Evolutionary conservation across 2,113 vertebrate species (phyloP).

Genomic region (Peromyscus californicus): DNA sequence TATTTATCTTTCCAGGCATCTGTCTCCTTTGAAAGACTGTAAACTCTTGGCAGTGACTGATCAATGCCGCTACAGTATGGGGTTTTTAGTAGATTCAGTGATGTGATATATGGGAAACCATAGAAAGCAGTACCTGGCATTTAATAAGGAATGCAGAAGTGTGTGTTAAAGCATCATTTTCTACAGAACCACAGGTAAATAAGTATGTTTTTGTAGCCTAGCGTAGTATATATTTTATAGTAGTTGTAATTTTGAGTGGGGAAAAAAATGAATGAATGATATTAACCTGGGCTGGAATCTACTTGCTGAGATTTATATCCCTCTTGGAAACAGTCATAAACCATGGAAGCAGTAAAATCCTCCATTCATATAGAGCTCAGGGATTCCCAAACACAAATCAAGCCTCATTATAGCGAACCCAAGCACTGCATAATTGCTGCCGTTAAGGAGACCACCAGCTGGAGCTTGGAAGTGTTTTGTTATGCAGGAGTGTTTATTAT

Average conservation of each 20-base stretch:
- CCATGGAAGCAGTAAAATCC: neutral
- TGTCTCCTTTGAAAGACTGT: constrained; percentile 19
- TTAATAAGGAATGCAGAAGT: neutral
- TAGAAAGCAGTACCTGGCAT: neutral
- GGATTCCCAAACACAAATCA: constrained; percentile 22
- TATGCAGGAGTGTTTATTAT: neutral
- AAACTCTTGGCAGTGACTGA: neutral
- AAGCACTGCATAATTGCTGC: constrained; percentile 7
- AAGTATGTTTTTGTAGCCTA: neutral
- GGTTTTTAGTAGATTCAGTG: neutral
- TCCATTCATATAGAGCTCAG: neutral
- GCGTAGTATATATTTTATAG: neutral
- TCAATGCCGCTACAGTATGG: neutral
- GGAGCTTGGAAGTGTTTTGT: constrained; percentile 37
- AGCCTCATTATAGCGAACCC: constrained; percentile 24
- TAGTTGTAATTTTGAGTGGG: neutral
- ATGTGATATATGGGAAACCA: neutral
- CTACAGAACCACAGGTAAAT: neutral
- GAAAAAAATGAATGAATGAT: neutral
- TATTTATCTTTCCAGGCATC: neutral
- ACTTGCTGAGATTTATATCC: neutral
- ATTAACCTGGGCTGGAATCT: neutral
- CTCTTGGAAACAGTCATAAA: neutral
- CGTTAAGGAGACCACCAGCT: constrained; percentile 20
- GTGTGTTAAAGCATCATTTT: neutral